These are phyloP conservation scores for Piprites chloris DNA, from an alignment of 2,113 vertebrate species.

Conservation along the genomic window DNA sequence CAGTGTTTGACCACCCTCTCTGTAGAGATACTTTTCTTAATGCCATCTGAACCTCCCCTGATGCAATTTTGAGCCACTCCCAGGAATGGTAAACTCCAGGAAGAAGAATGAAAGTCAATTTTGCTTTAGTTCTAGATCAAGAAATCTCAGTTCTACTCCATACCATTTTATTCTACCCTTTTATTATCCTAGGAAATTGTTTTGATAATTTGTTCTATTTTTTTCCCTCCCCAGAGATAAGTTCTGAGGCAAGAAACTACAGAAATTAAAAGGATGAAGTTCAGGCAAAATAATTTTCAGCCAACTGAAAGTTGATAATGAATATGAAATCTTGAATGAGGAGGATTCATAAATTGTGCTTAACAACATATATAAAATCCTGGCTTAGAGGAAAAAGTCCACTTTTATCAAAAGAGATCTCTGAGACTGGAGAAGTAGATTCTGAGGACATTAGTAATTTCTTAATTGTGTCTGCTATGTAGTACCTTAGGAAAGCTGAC, in stretches of 20 bases:
- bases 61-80: background rate
- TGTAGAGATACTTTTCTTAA: background rate
- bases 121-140: background rate
- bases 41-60: background rate
- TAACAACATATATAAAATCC: background rate
- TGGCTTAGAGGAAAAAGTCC: background rate
- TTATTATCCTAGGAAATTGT: background rate
- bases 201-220: background rate
- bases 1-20: rapidly evolving
- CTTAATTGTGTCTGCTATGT: slow-evolving; percentile 59
- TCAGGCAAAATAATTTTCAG: slow-evolving; percentile 12
- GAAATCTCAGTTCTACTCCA: background rate
- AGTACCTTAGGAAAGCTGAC: slow-evolving; percentile 47
- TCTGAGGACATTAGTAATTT: slow-evolving; percentile 43
- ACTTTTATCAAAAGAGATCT: slow-evolving; percentile 44
- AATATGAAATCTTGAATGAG: slow-evolving; percentile 2
- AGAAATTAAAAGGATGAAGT: background rate
- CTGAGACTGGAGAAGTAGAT: background rate
- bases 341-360: background rate
- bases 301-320: background rate
- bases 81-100: background rate
- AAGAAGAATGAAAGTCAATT: background rate
- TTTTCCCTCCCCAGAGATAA: background rate
- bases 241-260: background rate
- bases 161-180: background rate